Evolutionary conservation across 2,888 invertebrate genomes (phyloP).

Genomic region (Teinopalpus imperialis): DNA sequence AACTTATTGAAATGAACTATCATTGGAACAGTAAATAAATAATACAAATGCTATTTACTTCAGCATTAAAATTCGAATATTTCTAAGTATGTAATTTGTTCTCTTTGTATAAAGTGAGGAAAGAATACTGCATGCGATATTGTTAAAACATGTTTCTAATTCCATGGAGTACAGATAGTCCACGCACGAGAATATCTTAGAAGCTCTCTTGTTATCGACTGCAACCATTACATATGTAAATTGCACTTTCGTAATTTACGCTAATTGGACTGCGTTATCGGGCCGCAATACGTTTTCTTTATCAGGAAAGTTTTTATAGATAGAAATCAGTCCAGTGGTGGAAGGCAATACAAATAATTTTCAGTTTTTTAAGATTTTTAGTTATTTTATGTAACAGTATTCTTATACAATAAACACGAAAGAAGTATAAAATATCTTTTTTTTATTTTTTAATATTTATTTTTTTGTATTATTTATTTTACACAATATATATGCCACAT

Average conservation of each 20-base stretch:
- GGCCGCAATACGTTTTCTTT: conserved; percentile 15
- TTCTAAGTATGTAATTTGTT: not conserved
- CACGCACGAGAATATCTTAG: conserved; percentile 20
- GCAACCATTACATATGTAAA: conserved; percentile 26
- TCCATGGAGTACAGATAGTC: conserved; percentile 15
- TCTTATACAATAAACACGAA: too few relatives aligned
- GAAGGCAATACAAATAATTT: too few relatives aligned
- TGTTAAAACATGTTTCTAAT: conserved; percentile 17
- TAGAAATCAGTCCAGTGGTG: conserved; percentile 10
- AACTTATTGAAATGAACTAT: too few relatives aligned
- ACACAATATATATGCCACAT: too few relatives aligned
- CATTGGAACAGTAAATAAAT: too few relatives aligned
- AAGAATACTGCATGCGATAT: conserved; percentile 9
- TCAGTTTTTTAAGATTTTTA: too few relatives aligned
- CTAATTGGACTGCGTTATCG: conserved; percentile 22
- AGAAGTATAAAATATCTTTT: too few relatives aligned
- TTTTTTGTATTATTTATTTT: too few relatives aligned
- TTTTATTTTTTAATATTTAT: too few relatives aligned
- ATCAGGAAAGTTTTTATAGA: conserved; percentile 15
- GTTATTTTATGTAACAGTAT: too few relatives aligned
- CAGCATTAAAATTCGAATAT: too few relatives aligned
- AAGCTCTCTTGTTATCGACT: conserved; percentile 22
- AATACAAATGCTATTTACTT: too few relatives aligned
- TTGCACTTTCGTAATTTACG: conserved; percentile 24
- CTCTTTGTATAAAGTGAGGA: not conserved